Conservation (phyloP, 2,113 vertebrate species). For the Sylvia atricapilla region DNA sequence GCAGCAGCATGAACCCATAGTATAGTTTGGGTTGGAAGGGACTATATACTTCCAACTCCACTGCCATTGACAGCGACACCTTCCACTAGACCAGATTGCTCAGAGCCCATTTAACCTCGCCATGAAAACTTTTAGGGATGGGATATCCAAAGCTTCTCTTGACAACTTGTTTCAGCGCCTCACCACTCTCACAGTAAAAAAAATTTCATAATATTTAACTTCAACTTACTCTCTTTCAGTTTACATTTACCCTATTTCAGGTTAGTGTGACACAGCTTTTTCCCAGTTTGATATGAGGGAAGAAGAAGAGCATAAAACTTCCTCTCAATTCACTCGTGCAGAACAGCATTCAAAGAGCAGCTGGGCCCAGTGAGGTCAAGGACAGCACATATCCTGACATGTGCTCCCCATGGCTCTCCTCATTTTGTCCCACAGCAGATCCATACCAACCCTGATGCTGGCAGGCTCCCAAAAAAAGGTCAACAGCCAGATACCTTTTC, state of each 20-base stretch:
- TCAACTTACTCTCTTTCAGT: not conserved
- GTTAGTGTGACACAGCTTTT: not conserved
- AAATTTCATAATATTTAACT: not conserved
- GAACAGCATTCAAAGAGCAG: not conserved
- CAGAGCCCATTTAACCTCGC: not conserved
- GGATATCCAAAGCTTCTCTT: not conserved
- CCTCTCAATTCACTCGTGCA: not conserved
- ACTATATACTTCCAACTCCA: not conserved
- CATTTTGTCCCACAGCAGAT: not conserved
- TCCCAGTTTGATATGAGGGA: too few species aligned
- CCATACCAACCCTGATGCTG: not conserved
- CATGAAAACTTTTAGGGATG: not conserved
- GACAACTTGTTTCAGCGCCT: not conserved
- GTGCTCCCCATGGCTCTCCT: not conserved
- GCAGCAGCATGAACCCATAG: too few species aligned
- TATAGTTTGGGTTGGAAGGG: not conserved
- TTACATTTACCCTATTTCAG: not conserved
- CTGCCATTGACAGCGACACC: too few species aligned
- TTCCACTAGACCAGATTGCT: not conserved
- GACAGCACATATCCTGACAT: accelerated
- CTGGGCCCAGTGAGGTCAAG: not conserved
- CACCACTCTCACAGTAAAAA: not conserved
- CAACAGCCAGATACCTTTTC: not conserved
- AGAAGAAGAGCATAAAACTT: not conserved
- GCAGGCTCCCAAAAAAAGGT: not conserved